phyloP scores from a whole-genome alignment of 2,113 vertebrate genomes.

The Phylloscopus trochiloides region DNA sequence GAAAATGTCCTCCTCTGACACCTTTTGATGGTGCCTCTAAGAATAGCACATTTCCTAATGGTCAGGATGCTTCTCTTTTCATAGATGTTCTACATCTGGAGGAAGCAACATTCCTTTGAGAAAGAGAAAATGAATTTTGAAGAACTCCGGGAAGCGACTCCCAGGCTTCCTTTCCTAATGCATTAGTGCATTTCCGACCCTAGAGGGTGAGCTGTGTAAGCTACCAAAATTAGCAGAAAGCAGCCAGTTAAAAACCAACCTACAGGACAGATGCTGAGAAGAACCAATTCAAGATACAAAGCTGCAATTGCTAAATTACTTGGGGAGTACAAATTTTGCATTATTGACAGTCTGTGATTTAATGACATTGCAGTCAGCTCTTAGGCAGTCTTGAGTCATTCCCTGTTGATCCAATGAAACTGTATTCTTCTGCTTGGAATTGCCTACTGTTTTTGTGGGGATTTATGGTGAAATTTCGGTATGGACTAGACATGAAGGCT shows the following conservation, averaged over 20 bases:
- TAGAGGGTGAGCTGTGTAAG: background rate
- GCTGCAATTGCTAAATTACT: background rate
- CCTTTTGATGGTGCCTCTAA: background rate
- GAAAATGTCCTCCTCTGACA: background rate
- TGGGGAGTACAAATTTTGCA: background rate
- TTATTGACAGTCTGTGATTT: background rate
- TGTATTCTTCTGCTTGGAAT: background rate
- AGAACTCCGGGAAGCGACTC: background rate
- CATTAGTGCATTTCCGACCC: background rate
- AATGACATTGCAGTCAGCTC: background rate
- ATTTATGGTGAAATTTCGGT: background rate
- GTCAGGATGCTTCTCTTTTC: background rate
- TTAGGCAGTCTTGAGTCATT: background rate
- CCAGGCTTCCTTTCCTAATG: background rate
- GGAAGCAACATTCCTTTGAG: background rate
- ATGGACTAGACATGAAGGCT: background rate
- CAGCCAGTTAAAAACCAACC: background rate
- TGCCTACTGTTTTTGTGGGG: fast-evolving
- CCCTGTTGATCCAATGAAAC: background rate
- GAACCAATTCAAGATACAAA: background rate
- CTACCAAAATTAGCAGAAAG: background rate
- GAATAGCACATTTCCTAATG: background rate
- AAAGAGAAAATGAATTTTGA: background rate
- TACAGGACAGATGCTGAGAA: background rate
- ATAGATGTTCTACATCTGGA: background rate